phyloP scores from a whole-genome alignment of 2,888 invertebrate genomes.

The Agriotes lineatus region DNA sequence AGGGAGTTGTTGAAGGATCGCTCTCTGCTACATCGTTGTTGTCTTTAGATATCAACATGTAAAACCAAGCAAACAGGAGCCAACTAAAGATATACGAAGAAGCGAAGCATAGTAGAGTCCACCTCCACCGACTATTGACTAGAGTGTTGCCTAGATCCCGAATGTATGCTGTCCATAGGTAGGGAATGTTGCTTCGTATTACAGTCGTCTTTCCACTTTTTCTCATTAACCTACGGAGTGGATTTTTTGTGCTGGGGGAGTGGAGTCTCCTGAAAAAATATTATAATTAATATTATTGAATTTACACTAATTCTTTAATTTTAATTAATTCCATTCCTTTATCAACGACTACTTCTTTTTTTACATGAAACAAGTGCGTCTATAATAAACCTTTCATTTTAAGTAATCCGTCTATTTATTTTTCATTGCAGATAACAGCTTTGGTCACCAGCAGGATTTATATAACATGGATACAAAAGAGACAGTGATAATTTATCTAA shows the following conservation, averaged over 20 bases:
- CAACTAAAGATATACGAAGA: constrained; percentile 79
- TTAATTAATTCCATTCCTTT: too few species aligned
- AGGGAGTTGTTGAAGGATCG: constrained; percentile 66
- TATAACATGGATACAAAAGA: too few species aligned
- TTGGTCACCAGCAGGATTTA: too few species aligned
- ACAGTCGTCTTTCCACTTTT: constrained; percentile 57
- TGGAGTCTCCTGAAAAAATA: constrained; percentile 43
- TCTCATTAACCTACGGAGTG: constrained; percentile 49
- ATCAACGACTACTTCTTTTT: too few species aligned
- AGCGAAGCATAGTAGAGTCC: constrained; percentile 74
- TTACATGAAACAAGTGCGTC: too few species aligned
- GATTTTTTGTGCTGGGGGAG: constrained; percentile 21
- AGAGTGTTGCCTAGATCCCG: constrained; percentile 73
- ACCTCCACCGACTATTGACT: constrained; percentile 82
- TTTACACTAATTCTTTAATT: too few species aligned
- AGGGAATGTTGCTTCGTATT: constrained; percentile 48
- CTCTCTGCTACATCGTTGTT: constrained; percentile 80
- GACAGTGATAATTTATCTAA: too few species aligned
- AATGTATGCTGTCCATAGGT: constrained; percentile 55
- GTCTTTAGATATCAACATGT: constrained; percentile 81
- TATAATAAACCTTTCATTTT: too few species aligned
- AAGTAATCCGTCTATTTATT: too few species aligned
- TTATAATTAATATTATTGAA: too few species aligned
- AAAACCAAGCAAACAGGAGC: constrained; percentile 82
- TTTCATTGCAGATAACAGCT: too few species aligned